phyloP scores from a whole-genome alignment of 2,888 invertebrate genomes.

The Patella depressa region DNA sequence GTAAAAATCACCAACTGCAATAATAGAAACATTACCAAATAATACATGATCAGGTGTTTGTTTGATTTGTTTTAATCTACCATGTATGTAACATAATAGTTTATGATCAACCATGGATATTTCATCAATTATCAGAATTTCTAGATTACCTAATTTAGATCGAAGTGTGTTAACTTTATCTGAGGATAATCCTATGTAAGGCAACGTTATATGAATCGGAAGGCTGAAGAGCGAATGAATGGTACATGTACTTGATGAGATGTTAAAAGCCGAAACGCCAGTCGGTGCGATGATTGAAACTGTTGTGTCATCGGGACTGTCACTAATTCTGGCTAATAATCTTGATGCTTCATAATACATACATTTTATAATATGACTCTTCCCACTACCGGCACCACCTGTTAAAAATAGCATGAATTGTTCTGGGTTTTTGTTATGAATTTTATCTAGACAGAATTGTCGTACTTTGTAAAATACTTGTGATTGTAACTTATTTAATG shows the following conservation, averaged over 20 bases:
- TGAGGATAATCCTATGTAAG: background rate
- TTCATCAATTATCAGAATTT: conserved; percentile 27
- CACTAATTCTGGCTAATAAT: conserved; percentile 2
- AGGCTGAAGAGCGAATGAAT: conserved; percentile 13
- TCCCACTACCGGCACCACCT: conserved; percentile 24
- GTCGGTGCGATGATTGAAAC: background rate
- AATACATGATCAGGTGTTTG: background rate
- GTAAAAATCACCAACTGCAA: conserved; percentile 24
- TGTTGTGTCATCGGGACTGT: conserved; percentile 17
- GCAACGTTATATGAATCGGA: background rate
- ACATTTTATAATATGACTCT: conserved; percentile 20
- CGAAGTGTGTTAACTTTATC: conserved; percentile 15
- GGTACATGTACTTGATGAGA: conserved; percentile 16
- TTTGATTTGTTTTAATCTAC: conserved; percentile 25
- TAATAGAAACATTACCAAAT: conserved; percentile 19
- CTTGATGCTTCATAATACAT: conserved; percentile 23
- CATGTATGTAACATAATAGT: conserved; percentile 19
- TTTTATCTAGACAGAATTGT: conserved; percentile 21
- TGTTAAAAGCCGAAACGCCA: conserved; percentile 17
- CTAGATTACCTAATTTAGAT: conserved; percentile 16
- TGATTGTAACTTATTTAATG: conserved; percentile 22
- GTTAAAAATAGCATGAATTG: conserved; percentile 22
- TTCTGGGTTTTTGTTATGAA: background rate
- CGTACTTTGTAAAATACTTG: conserved; percentile 26
- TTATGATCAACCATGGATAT: conserved; percentile 21